Percentiles rank a stretch among this genome's conserved stretches.
phyloP scores from a whole-genome alignment of 2,797 vertebrate species.

The Anas bernieri region DNA sequence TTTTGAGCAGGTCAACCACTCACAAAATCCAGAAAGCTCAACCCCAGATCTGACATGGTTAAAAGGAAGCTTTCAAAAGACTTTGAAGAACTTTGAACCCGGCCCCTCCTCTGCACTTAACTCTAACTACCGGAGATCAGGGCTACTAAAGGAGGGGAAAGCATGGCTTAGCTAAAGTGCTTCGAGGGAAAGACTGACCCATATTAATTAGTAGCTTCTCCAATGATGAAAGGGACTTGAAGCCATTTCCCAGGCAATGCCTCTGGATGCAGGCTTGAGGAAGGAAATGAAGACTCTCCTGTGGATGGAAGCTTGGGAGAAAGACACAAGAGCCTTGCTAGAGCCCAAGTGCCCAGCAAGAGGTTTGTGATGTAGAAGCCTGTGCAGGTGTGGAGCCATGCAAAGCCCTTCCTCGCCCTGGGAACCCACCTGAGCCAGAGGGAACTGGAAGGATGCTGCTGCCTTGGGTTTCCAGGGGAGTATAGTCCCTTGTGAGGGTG shows the following conservation, averaged over 20 bases:
- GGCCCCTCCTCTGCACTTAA: neutral
- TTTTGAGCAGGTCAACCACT: neutral
- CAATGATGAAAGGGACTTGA: neutral
- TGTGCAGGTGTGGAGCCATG: neutral
- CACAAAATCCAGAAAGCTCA: neutral
- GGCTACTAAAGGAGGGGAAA: neutral
- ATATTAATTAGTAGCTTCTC: neutral
- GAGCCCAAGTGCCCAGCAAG: neutral
- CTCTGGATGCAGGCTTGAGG: neutral
- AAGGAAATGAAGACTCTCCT: neutral
- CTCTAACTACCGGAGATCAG: neutral
- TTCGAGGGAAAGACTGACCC: conserved; percentile 11
- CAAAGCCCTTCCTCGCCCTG: neutral
- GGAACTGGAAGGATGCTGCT: neutral
- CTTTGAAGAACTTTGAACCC: neutral
- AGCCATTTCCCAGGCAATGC: neutral
- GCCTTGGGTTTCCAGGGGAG: neutral
- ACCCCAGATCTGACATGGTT: neutral
- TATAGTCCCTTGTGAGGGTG: neutral
- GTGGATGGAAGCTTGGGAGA: neutral
- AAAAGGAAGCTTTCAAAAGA: neutral
- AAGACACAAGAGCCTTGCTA: neutral
- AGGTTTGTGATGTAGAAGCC: neutral
- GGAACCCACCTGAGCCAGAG: neutral
- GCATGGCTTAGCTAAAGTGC: neutral